Base-by-base conservation (phyloP, 2,888 invertebrate genomes). In the Heliconius erato region DNA sequence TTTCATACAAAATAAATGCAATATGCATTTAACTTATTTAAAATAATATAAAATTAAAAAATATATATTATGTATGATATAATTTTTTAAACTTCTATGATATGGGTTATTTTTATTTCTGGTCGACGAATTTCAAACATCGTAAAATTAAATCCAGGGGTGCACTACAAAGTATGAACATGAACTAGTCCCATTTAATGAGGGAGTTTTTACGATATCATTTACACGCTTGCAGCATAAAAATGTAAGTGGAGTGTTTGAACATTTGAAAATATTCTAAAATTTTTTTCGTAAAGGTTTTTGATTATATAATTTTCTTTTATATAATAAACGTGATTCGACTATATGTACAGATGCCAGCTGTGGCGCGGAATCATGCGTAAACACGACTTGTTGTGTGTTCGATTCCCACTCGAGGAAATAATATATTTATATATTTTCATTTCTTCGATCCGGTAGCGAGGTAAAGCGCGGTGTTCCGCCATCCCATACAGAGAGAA, bases 201-300 rank as follows among this genome's bases (percentile, higher is more conserved):
- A 84, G 83, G 68, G 79, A 83, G 83, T 82, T 85, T 81, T 84
- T 85, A 85, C 82, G 80, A 78, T 79, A 84, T 84, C 83, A 81
- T 84, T 86, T 82, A 79, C 76, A 77, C 67, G 83, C 79, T 78
- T 77, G 72, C 72, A 79, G 68, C 65, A 72, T 79, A 79, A 79
- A 79, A 83, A 83, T 68, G 79, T 69, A 19, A 71, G 74, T 68
- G 28, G 63, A 74, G 59, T 71, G 26, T 78, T 80, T 79, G 69
- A 74, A 83, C 59, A 54, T 83, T 81, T 77, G 77, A 71, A 71
- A 44, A 65, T 63, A 32, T 72, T 72, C 23, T 65, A 67, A 40
- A 28, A 2, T 28, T 74, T 81, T 44, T n/a, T 72, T 79, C 28
- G 79, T 67, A 82, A 67, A 76, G n/a, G n/a, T 63, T n/a, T 76